A percentile compares a stretch with the other conserved stretches of the same genome.
These are phyloP conservation scores for Drosophila kanekoi DNA, from an alignment of 2,888 invertebrate species.

Conservation along the genomic window DNA sequence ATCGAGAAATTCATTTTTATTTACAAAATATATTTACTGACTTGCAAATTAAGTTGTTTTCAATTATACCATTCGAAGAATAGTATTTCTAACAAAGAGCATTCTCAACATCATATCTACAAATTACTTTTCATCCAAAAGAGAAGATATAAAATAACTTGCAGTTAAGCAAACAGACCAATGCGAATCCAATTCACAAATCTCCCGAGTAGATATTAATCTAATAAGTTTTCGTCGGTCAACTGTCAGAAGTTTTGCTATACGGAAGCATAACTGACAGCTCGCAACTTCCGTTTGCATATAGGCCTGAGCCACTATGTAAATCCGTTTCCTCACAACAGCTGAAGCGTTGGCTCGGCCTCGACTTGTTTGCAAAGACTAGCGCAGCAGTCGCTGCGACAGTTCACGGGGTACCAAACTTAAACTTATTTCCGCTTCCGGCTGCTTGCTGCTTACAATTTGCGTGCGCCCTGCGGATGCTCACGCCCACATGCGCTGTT, in stretches of 20 bases:
- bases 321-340: conserved; percentile 11
- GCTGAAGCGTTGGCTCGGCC: conserved; percentile 16
- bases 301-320: neutral
- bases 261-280: conserved; percentile 51
- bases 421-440: conserved; percentile 76
- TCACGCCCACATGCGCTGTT: conserved; percentile 31
- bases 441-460: conserved; percentile 67
- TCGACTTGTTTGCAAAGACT: conserved; percentile 59
- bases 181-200: neutral
- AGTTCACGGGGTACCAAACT: conserved; percentile 48
- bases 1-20: too few relatives aligned
- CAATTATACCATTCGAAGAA: too few relatives aligned
- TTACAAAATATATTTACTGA: too few relatives aligned
- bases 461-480: conserved; percentile 43
- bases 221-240: conserved; percentile 25
- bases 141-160: too few relatives aligned
- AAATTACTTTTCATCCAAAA: too few relatives aligned
- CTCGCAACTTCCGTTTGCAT: conserved; percentile 37
- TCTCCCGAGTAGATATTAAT: conserved; percentile 17
- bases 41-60: too few relatives aligned
- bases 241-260: conserved; percentile 35
- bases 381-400: conserved; percentile 48
- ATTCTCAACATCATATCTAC: too few relatives aligned
- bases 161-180: too few relatives aligned
- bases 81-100: too few relatives aligned